Base-by-base conservation (phyloP, 92 coral and sea anemone genomes). In the Phenganax subtilis region DNA sequence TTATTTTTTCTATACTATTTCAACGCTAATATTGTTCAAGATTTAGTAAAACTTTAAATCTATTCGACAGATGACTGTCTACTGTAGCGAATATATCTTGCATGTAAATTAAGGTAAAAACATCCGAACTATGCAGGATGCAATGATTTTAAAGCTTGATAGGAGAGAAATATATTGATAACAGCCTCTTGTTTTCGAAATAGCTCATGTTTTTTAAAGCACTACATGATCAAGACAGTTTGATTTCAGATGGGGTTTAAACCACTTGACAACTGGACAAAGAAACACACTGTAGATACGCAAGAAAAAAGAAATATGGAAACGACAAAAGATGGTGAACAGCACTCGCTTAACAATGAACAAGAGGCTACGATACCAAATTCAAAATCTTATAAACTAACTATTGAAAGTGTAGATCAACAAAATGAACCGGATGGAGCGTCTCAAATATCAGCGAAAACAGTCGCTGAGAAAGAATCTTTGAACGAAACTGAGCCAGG, bases 181-280 rank as follows among this genome's bases (percentile, higher is more conserved):
- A 6, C 6, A 9, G 31, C 3, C 31, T 37, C 31, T 30, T 16
- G 70, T 28, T 15, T 61, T 28, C 7, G 67, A 7, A 28, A 17
- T 28, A 61, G 25, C 37, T 51, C 9, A 12, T 66, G 72, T 27
- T 17, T 1, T 27, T 3, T 68, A 0, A 68, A n/a, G 12, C 31
- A 37, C 12, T 27, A 11, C 6, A 28, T 9, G 54, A 30, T n/a
- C 31, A 68, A 29, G 54, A 51, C 47, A 29, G 16, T 61, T 61
- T 61, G 27, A 25, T 58, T 76, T 54, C 60, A 76, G 81, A 30
- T 76, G 81, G 81, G 81, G 37, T 76, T 76, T 59, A 37, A 76
- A 60, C 9, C 81, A 2, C n/a, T 30, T 8, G 81, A 76, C 31
- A 76, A 76, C 69, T 76, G 81, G 81, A 76, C 73, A 29, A 68